Percentiles rank a stretch among this genome's conserved stretches.
Conservation (phyloP, 1,140 invertebrate species). For the Heliconius hermathena region DNA sequence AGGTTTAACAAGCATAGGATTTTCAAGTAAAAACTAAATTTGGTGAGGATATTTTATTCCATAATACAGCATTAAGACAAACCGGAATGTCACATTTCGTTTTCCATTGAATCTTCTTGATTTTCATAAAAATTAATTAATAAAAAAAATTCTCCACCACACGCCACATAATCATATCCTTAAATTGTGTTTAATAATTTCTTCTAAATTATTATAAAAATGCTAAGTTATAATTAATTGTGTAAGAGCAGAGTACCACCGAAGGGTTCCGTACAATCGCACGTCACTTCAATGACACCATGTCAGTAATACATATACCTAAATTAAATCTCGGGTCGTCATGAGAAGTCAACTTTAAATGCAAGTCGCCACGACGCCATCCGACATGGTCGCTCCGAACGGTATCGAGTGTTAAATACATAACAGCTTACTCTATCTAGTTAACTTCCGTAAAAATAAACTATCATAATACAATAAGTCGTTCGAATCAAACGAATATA, state of each 20-base stretch:
- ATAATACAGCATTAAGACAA: constrained; percentile 83
- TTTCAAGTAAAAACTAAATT: constrained; percentile 61
- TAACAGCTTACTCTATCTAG: constrained; percentile 80
- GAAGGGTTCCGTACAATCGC: constrained; percentile 61
- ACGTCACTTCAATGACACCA: constrained; percentile 65
- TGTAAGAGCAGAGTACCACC: constrained; percentile 76
- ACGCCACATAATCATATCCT: constrained; percentile 66
- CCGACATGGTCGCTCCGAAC: constrained; percentile 53
- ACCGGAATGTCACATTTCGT: constrained; percentile 82
- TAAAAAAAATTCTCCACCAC: constrained; percentile 71
- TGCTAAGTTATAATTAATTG: constrained; percentile 81
- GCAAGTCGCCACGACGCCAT: constrained; percentile 65
- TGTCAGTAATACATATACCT: constrained; percentile 75
- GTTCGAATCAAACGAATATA: constrained; percentile 44
- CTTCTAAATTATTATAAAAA: constrained; percentile 81
- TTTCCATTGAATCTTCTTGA: constrained; percentile 67
- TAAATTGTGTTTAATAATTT: constrained; percentile 77
- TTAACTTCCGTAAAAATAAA: constrained; percentile 78
- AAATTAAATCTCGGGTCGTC: constrained; percentile 78
- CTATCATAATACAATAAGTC: constrained; percentile 75
- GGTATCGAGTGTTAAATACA: constrained; percentile 66
- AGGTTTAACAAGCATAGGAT: constrained; percentile 14
- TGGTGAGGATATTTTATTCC: constrained; percentile 83
- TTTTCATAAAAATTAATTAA: constrained; percentile 70
- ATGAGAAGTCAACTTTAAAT: constrained; percentile 75